Evolutionary conservation across 2,797 vertebrate genomes (phyloP).

Genomic region (Notamacropus eugenii): DNA sequence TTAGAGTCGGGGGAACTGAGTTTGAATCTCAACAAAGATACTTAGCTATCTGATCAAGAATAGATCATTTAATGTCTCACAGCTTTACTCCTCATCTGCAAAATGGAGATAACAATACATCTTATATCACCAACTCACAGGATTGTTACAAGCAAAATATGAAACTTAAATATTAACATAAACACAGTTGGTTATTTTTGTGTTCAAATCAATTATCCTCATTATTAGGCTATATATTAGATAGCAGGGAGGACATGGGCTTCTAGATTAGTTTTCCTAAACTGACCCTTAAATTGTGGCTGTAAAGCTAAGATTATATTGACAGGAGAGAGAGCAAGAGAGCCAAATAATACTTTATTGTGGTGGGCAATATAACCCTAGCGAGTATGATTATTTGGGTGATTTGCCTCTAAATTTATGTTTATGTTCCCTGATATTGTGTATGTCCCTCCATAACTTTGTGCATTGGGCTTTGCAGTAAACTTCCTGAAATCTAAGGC

Average conservation of each 20-base stretch:
- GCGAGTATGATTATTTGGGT: background rate
- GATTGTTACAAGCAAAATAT: background rate
- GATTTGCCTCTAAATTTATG: background rate
- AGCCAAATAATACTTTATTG: background rate
- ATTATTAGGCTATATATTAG: background rate
- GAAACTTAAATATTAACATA: background rate
- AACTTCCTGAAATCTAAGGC: background rate
- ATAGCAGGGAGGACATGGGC: background rate
- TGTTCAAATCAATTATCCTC: background rate
- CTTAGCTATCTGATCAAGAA: background rate
- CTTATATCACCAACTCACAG: background rate
- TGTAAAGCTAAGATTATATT: background rate
- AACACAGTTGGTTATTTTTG: background rate
- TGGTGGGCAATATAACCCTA: background rate
- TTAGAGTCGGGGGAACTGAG: background rate
- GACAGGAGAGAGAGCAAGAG: background rate
- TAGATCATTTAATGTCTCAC: background rate
- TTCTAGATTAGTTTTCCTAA: background rate
- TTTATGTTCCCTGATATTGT: background rate
- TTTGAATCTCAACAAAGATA: background rate
- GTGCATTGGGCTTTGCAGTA: background rate
- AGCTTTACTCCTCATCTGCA: background rate
- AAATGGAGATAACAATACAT: background rate
- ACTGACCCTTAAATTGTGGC: background rate
- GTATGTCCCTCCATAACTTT: no score